Conservation (phyloP, 2,113 vertebrate genomes). For the Pantherophis guttatus region DNA sequence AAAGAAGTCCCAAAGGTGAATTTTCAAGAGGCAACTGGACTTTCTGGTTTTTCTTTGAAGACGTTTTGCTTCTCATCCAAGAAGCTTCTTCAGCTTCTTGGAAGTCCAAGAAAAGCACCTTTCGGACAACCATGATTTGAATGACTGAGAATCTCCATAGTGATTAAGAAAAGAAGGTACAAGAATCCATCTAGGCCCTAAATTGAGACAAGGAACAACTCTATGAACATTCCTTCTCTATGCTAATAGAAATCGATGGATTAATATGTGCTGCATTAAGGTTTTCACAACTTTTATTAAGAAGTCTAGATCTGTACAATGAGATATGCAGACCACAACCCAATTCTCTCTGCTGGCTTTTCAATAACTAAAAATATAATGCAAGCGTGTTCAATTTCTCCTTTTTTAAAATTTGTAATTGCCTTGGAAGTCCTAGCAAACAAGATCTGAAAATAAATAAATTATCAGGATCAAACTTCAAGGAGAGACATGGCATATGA, state of each 20-base stretch:
- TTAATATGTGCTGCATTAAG: neutral
- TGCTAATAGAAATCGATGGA: neutral
- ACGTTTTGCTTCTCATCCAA: too few relatives aligned
- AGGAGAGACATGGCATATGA: neutral
- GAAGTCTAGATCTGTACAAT: neutral
- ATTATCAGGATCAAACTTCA: neutral
- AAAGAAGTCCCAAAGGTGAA: neutral
- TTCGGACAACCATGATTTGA: too few relatives aligned
- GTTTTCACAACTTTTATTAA: neutral
- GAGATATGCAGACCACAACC: neutral
- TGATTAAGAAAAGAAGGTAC: too few relatives aligned
- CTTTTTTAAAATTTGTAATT: too few relatives aligned
- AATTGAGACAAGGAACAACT: neutral
- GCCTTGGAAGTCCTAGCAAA: neutral
- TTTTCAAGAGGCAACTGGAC: too few relatives aligned
- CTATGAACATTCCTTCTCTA: neutral
- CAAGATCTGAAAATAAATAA: neutral
- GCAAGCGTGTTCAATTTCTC: too few relatives aligned
- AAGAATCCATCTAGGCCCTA: neutral
- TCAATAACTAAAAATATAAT: too few relatives aligned
- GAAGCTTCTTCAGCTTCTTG: too few relatives aligned
- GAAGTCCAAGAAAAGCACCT: too few relatives aligned
- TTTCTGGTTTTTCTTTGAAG: too few relatives aligned
- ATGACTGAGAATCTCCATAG: too few relatives aligned
- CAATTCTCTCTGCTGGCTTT: neutral